These are phyloP conservation scores for Ophion slaviceki DNA, from an alignment of 2,888 invertebrate species.

Conservation along the genomic window DNA sequence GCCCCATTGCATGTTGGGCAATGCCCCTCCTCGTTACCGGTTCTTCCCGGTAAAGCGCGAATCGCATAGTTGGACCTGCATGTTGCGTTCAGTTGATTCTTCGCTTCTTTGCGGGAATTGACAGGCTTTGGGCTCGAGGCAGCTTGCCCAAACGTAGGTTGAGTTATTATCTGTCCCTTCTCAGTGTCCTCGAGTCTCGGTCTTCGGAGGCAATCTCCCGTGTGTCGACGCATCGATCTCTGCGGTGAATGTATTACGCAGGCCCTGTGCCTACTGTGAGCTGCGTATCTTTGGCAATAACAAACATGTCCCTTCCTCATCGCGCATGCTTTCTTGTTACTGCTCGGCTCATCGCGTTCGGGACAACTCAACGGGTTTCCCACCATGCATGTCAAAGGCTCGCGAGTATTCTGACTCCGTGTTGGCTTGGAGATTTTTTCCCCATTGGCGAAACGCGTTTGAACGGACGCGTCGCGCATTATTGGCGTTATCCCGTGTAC, in stretches of 20 bases:
- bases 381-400: not conserved
- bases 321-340: constrained; percentile 21
- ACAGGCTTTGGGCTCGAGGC: constrained; percentile 29
- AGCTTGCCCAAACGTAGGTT: not conserved
- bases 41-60: constrained; percentile 38
- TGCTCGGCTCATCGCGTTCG: not conserved
- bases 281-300: constrained; percentile 65
- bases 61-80: constrained; percentile 73
- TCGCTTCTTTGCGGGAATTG: constrained; percentile 76
- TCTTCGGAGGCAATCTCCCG: constrained; percentile 45
- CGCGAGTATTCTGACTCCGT: not conserved
- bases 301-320: constrained; percentile 46
- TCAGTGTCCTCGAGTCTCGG: not conserved
- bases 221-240: constrained; percentile 29
- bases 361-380: constrained; percentile 30
- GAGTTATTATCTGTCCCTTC: constrained; percentile 54
- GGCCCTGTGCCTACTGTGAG: constrained; percentile 60
- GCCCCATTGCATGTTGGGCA: constrained; percentile 57
- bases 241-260: constrained; percentile 56
- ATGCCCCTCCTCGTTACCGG: not conserved
- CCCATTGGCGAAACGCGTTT: constrained; percentile 64
- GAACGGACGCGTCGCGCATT: constrained; percentile 64
- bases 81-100: constrained; percentile 79
- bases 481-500: not conserved
- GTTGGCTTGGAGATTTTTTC: not conserved